Base-by-base conservation (phyloP, 53 echinoderm and acorn worm species). In the Temnopleurus reevesii region DNA sequence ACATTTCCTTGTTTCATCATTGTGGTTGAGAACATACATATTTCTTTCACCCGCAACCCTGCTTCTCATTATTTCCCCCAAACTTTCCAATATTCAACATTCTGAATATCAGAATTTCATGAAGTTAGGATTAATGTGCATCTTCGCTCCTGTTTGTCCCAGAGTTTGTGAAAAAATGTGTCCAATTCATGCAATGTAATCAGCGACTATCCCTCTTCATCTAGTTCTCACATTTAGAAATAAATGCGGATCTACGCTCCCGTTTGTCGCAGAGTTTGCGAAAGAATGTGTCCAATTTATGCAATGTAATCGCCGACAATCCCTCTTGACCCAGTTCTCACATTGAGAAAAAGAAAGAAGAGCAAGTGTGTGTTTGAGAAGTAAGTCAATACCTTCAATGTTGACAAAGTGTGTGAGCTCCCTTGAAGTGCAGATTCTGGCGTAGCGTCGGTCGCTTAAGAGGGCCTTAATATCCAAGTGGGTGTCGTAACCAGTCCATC, bases 351-450 rank as follows among this genome's bases (percentile, higher is more conserved):
- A 17, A 49, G 28, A 49, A 49, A 79, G 53, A 15, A 15, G 79
- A 28, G 49, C 26, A 79, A 79, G 79, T 47, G 79, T 47, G 79
- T 79, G 79, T 79, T 47, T 79, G 28, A 47, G 49, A n/a, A 9
- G 79, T 79, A 79, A 79, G 79, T 79, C 79, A 79, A 79, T 79
- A 79, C 79, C 43, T 29, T 3, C 49, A 49, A 13, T 79, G 79
- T 71, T 71, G 36, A 43, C 71, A 71, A 71, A 71, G 71, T 41
- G 41, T 71, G 19, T 71, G 71, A 71, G 71, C 12, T 71, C 36
- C 71, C 41, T 21, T 6, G 35, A n/a, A 71, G 71, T 71, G 71
- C 71, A 30, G 12, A 46, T 13, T 18, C 8, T 36, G 53, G 46
- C 30, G 15, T 12, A 0, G 3, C 30, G 13, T 79, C 44, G 25